phyloP scores from a whole-genome alignment of 1,140 invertebrate species.

The Drosophila tropicalis region DNA sequence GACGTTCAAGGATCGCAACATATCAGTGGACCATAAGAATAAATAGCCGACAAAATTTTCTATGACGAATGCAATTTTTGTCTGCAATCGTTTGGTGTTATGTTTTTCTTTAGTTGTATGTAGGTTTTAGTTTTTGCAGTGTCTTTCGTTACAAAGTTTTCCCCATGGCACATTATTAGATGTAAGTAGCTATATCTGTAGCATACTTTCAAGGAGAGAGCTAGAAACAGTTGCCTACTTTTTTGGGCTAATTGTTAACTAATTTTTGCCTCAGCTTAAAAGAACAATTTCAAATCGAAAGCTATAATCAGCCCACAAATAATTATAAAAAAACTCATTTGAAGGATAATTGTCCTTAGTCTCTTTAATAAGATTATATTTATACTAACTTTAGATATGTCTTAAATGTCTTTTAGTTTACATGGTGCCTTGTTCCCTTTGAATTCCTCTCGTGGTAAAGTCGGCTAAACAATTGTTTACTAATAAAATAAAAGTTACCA shows the following conservation, averaged over 20 bases:
- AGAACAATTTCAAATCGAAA: no score
- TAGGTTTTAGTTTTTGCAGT: background rate
- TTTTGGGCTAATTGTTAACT: background rate
- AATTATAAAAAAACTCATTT: no score
- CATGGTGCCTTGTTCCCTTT: no score
- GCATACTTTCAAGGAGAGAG: background rate
- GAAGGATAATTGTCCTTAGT: no score
- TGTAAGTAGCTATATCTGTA: background rate
- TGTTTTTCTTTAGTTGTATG: background rate
- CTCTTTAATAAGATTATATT: no score
- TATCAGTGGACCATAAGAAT: conserved; percentile 4
- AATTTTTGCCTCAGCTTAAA: no score
- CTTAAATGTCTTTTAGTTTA: no score
- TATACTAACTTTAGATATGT: no score
- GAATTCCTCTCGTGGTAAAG: no score
- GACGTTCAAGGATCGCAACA: conserved; percentile 47
- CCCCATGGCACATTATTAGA: background rate
- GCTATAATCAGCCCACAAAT: no score
- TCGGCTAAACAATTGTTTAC: no score
- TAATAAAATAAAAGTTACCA: no score
- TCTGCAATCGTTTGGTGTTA: conserved; percentile 5
- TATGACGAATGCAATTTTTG: conserved; percentile 33
- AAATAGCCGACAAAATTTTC: conserved; percentile 39
- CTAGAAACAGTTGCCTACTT: background rate
- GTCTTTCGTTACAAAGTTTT: background rate